A percentile compares a stretch with the other conserved stretches of the same genome.
phyloP scores from a whole-genome alignment of 2,113 vertebrate species.

The Gymnocephalus cernua region DNA sequence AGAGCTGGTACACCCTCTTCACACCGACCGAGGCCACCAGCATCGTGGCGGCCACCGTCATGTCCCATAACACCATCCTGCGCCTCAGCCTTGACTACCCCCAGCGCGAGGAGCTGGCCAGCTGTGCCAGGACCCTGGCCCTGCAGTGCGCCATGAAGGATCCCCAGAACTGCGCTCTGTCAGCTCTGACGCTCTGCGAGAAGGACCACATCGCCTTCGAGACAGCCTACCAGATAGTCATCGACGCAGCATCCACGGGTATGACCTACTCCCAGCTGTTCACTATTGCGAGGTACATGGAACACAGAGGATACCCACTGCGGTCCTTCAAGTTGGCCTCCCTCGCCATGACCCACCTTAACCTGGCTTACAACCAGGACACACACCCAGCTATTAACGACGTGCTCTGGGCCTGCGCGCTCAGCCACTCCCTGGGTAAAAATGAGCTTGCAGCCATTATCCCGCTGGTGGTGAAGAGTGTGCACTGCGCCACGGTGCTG shows the following conservation, averaged over 20 bases:
- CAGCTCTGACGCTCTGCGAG: conserved; percentile 96
- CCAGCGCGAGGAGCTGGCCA: conserved; percentile 96
- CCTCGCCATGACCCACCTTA: conserved; percentile 97
- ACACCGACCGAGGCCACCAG: conserved; percentile 98
- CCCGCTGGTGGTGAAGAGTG: conserved; percentile 97
- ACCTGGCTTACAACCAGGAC: conserved; percentile 99
- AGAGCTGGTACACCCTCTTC: conserved; percentile 99
- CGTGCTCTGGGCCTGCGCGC: conserved; percentile 97
- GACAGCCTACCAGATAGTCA: conserved; percentile 98
- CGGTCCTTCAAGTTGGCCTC: conserved; percentile 98
- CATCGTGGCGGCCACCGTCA: conserved; percentile 96
- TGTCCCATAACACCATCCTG: conserved; percentile 97
- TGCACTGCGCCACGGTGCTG: conserved; percentile 97
- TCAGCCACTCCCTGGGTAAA: conserved; percentile 99
- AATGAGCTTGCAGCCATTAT: conserved; percentile 98
- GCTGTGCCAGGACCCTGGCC: conserved; percentile 94
- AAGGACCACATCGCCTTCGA: conserved; percentile 99
- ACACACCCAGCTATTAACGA: conserved; percentile 98
- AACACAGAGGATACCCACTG: conserved; percentile 96
- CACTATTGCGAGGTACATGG: conserved; percentile 99
- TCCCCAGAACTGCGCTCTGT: conserved; percentile 98
- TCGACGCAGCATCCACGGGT: conserved; percentile 94
- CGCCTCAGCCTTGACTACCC: conserved; percentile 97
- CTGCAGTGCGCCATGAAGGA: conserved; percentile 99
- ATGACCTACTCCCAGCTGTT: conserved; percentile 99